Conservation (phyloP, 2,888 invertebrate genomes). For the Formica aserva region DNA sequence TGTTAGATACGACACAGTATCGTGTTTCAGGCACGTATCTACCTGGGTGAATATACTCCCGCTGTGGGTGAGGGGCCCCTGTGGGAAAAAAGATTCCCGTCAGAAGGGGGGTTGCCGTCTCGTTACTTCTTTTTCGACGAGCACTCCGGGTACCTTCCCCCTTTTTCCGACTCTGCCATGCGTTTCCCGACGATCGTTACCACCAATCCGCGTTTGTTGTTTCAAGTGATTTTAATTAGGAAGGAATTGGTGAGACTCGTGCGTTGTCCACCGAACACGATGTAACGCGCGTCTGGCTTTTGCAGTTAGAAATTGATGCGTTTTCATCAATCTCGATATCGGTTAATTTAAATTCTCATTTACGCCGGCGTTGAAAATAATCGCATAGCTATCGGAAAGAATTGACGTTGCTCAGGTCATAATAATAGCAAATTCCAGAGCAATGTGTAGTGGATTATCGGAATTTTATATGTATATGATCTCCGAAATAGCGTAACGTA, state of each 20-base stretch:
- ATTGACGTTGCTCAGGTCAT: conserved; percentile 24
- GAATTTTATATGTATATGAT: conserved; percentile 22
- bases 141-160: neutral
- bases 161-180: conserved; percentile 3
- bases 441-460: conserved; percentile 38
- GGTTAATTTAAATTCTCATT: conserved; percentile 47
- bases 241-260: conserved; percentile 4
- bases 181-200: conserved; percentile 27
- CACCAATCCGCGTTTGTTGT: conserved; percentile 35
- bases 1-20: conserved; percentile 72
- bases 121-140: conserved; percentile 9
- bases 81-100: conserved; percentile 56
- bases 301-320: conserved; percentile 43
- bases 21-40: conserved; percentile 64
- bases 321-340: conserved; percentile 45
- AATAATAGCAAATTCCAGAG: conserved; percentile 39
- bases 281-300: conserved; percentile 24
- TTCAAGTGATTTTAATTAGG: conserved; percentile 45
- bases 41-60: conserved; percentile 71
- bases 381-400: conserved; percentile 41
- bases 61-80: conserved; percentile 76
- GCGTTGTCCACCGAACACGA: neutral
- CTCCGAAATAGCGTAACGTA: conserved; percentile 2
- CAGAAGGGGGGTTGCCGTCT: conserved; percentile 3
- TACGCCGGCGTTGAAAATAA: conserved; percentile 27